Base-by-base conservation (phyloP, 2,888 invertebrate species). In the Altica lythri region DNA sequence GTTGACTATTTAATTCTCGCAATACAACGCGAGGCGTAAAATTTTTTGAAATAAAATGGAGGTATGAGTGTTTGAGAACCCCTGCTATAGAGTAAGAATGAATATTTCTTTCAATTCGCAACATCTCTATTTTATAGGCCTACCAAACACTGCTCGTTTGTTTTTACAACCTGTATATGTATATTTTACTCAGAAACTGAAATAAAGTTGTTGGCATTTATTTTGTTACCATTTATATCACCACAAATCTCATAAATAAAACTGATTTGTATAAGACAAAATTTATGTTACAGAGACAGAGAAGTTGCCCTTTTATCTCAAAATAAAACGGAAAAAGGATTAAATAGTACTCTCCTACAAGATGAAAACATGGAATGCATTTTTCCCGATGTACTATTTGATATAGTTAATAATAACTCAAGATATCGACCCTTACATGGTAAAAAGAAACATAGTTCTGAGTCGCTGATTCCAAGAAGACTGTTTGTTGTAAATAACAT, bases 401-500 rank as follows among this genome's bases (percentile, higher is more conserved):
- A 86, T 59, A 81, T 81, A 22, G 82, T 89, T 0, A 81, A 85
- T 50, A 81, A 80, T 55, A 83, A 84, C 59, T 77, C 90, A 1
- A 77, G 76, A 35, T 89, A 83, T 63, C 78, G 64, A 43, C 61
- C 67, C 1, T 71, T 75, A 1, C 77, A 78, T 56, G 79, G 78
- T 0, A 68, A 73, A 2, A 70, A 68, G 9, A 78, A 77, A 59
- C 51, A 67, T 22, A 44, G 51, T 19, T 50, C 74, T 0, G 83
- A 86, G 68, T 81, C 85, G 0, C 70, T 90, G 13, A 80, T 83
- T 37, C 77, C 84, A 0, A 83, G 85, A 29, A 79, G 88, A 35
- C 80, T 88, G 44, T 89, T 82, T 65, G 80, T 89, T 18, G 82
- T 88, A 2, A 86, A 88, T 65, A 88, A 90, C 66, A 89, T 88